Evolutionary conservation across 2,113 vertebrate species (phyloP).

Genomic region (Aptenodytes forsteri): DNA sequence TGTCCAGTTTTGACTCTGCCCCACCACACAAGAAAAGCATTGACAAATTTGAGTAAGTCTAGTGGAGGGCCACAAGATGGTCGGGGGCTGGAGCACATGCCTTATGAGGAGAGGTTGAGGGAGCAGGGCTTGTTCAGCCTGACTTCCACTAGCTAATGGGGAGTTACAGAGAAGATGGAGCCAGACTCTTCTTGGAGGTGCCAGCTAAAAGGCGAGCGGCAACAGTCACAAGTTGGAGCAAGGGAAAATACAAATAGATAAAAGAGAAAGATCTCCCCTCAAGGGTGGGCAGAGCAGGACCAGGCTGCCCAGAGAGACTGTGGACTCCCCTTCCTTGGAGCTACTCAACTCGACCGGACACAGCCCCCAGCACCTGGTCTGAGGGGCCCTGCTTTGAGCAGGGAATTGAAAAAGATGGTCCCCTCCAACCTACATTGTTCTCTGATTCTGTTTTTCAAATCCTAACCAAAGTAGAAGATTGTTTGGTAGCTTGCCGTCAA

Average conservation of each 20-base stretch:
- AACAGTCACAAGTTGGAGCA: neutral
- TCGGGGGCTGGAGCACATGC: neutral
- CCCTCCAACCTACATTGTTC: neutral
- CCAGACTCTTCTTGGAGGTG: neutral
- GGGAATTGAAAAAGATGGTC: neutral
- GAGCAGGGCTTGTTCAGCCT: neutral
- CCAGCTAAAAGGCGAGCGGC: neutral
- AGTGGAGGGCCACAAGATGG: neutral
- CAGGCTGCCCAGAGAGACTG: neutral
- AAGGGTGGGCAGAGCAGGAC: neutral
- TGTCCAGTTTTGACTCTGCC: neutral
- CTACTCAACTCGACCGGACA: neutral
- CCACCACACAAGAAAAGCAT: neutral
- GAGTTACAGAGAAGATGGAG: neutral
- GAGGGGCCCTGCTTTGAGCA: neutral
- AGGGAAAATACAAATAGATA: neutral
- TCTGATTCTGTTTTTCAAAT: neutral
- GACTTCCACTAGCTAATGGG: neutral
- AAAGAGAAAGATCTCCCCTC: neutral
- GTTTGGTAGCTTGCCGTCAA: neutral
- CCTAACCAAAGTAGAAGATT: neutral
- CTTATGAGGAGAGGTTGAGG: neutral
- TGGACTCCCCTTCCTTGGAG: neutral
- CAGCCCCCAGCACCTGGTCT: neutral
- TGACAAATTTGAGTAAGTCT: neutral